A percentile compares a stretch with the other conserved stretches of the same genome.
These are phyloP conservation scores for Eospalax fontanierii DNA, from an alignment of 2,797 vertebrate genomes.

Conservation along the genomic window DNA sequence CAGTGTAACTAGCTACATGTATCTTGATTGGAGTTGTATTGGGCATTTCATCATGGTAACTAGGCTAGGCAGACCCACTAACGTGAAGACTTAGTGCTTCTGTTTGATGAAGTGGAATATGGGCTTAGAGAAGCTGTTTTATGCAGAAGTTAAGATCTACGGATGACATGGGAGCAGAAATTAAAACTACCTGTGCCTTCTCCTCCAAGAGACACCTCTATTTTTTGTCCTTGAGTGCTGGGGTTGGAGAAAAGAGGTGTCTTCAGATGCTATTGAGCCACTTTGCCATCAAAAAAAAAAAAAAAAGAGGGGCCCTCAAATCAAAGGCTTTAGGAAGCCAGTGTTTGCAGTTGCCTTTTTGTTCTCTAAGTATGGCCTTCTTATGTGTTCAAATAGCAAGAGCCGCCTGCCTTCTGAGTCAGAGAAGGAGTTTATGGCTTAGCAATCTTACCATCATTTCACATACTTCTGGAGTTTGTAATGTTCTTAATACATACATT, in stretches of 20 bases:
- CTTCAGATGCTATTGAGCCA: neutral
- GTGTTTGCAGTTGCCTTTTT: neutral
- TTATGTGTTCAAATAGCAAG: neutral
- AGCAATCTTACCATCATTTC: neutral
- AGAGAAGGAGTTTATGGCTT: neutral
- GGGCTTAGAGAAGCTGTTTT: neutral
- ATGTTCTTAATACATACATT: neutral
- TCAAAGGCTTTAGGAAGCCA: neutral
- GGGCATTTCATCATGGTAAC: neutral
- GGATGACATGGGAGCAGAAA: neutral
- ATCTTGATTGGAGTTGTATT: conserved; percentile 23
- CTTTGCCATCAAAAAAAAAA: neutral
- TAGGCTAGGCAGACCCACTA: neutral
- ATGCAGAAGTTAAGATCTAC: neutral
- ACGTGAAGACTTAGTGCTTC: neutral
- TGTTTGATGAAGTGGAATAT: neutral
- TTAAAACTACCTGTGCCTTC: neutral
- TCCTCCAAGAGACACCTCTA: neutral
- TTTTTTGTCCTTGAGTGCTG: neutral
- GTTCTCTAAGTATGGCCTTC: neutral
- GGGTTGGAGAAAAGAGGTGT: neutral
- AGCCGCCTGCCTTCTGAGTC: neutral
- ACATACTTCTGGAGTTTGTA: neutral
- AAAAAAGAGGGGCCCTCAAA: conserved; percentile 30
- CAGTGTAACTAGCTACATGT: neutral